A percentile compares a stretch with the other conserved stretches of the same genome.
These are phyloP conservation scores for Xenops minutus DNA, from an alignment of 2,797 vertebrate genomes.

Conservation along the genomic window DNA sequence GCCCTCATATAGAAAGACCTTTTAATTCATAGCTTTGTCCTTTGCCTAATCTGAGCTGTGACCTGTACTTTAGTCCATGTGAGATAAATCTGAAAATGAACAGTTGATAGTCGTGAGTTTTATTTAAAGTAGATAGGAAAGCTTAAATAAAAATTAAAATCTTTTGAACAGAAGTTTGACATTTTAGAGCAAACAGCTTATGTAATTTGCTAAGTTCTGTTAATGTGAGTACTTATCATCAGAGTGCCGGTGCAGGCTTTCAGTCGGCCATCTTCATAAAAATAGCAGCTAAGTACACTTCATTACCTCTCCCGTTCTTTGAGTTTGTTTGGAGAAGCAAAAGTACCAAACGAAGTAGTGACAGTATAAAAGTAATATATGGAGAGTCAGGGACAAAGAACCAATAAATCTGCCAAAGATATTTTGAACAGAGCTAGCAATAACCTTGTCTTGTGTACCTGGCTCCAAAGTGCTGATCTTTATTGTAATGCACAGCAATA, in stretches of 20 bases:
- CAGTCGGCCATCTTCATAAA: conserved; percentile 16
- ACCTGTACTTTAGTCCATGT: background rate
- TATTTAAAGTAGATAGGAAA: conserved; percentile 31
- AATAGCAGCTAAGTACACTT: background rate
- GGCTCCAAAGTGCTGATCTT: conserved; percentile 48
- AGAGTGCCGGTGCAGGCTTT: conserved; percentile 1
- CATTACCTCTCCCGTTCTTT: background rate
- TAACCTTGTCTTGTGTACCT: conserved; percentile 56
- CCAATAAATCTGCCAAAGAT: conserved; percentile 49
- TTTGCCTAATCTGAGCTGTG: background rate
- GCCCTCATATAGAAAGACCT: background rate
- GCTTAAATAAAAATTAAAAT: background rate
- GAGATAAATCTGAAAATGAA: background rate
- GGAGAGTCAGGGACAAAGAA: conserved; percentile 49
- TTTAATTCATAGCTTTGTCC: conserved; percentile 20
- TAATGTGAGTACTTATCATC: conserved; percentile 14
- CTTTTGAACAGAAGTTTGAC: background rate
- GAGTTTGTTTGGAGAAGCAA: conserved; percentile 23
- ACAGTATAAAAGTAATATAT: conserved; percentile 48
- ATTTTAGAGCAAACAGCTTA: conserved; percentile 35
- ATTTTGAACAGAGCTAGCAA: conserved; percentile 51
- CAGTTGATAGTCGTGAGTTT: background rate
- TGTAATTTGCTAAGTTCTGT: conserved; percentile 33
- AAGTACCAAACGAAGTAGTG: background rate
- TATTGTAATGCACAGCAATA: conserved; percentile 58